Base-by-base conservation (phyloP, 1,140 invertebrate species). In the Maconellicoccus hirsutus region DNA sequence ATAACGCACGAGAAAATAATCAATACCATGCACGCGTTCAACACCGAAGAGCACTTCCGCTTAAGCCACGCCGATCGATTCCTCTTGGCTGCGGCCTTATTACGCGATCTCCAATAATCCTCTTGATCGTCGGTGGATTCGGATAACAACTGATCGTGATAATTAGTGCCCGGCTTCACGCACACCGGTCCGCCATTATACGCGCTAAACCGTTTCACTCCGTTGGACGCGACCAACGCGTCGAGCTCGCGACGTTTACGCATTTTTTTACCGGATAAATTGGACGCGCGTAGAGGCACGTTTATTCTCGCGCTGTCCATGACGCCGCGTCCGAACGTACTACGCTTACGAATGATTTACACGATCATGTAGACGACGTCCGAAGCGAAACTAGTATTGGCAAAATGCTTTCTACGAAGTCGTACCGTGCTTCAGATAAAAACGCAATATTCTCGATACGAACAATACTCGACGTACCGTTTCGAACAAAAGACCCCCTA, bases 1-100 rank as follows among this genome's bases (percentile, higher is more conserved):
- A 87, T 81, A n/a, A 86, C 81, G 73, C 84, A 85, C 2, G 84
- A 82, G 74, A 86, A 85, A 26, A 85, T 80, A 4, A 86, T 81
- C 72, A 86, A 81, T 16, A 83, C 83, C 25, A 83, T 83, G 73
- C 85, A 86, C 12, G 85, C 83, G 38, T 83, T 80, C 27, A 86
- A 74, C 71, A 86, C 79, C 63, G 80, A 79, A 0, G 78, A 78
- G 74, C 81, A 83, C 33, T 77, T 78, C 70, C 76, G 70, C 69
- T 71, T 71, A 76, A 77, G 39, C 76, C 75, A 38, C n/a, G 33
- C 25, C 76, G 75, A 74, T 76, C 74, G 23, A 77, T 79, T 72
- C 27, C 73, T 16, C 76, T 59, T 71, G 7, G n/a, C 16, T 8
- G 22, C 42, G 19, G 29, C 39, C 19, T 70, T 70, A 21, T 33